Evolutionary conservation across 2,888 invertebrate species (phyloP).

Genomic region (Pogonocherus hispidulus): DNA sequence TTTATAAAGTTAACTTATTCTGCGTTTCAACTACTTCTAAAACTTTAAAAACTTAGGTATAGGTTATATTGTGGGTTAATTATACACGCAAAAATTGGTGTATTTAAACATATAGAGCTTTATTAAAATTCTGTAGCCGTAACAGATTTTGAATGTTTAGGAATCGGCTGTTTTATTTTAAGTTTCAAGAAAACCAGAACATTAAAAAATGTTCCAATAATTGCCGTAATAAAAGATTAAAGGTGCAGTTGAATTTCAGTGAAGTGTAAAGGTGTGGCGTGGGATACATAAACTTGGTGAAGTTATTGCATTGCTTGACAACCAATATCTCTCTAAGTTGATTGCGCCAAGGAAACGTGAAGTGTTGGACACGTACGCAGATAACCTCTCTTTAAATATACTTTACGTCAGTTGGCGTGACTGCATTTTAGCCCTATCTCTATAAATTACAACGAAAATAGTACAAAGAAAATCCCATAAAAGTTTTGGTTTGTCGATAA

Average conservation of each 20-base stretch:
- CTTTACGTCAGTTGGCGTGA: slow-evolving; percentile 54
- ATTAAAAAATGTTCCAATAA: not conserved
- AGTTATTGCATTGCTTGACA: slow-evolving; percentile 64
- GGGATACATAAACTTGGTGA: slow-evolving; percentile 59
- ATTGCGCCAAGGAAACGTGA: slow-evolving; percentile 47
- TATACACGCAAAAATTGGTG: too few species aligned
- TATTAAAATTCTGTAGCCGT: too few species aligned
- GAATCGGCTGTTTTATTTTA: too few species aligned
- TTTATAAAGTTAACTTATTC: too few species aligned
- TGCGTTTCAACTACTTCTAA: too few species aligned
- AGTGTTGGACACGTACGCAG: slow-evolving; percentile 54
- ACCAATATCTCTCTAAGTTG: slow-evolving; percentile 54
- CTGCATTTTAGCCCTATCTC: slow-evolving; percentile 45
- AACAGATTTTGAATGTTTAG: too few species aligned
- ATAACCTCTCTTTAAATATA: slow-evolving; percentile 57
- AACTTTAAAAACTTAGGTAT: too few species aligned
- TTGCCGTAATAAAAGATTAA: slow-evolving; percentile 42
- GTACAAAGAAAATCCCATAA: slow-evolving; percentile 35
- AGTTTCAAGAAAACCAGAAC: not conserved
- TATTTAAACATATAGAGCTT: too few species aligned
- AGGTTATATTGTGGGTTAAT: too few species aligned
- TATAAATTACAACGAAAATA: slow-evolving; percentile 47
- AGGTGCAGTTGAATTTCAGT: slow-evolving; percentile 42
- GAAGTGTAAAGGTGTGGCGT: slow-evolving; percentile 46
- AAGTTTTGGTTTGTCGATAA: slow-evolving; percentile 22